Evolutionary conservation across 2,113 vertebrate species (phyloP).

Genomic region (Plecturocebus donacophilus): DNA sequence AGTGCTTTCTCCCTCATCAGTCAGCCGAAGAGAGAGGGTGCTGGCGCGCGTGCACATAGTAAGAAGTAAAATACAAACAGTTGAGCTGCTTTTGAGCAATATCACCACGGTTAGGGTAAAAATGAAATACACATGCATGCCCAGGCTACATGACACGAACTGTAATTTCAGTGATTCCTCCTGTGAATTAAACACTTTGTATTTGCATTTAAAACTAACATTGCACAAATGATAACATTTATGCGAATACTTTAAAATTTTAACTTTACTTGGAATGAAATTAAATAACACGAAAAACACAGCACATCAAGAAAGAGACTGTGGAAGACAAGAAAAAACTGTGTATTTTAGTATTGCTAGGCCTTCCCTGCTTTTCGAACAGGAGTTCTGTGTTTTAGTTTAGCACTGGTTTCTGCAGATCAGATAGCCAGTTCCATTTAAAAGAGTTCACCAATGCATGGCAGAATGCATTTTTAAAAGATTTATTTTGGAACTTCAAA

Average conservation of each 20-base stretch:
- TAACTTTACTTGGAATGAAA: no score
- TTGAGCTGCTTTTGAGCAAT: no score
- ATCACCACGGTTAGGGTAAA: neutral
- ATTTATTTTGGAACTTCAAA: neutral
- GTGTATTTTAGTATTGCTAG: accelerated
- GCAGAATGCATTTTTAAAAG: neutral
- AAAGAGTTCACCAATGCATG: neutral
- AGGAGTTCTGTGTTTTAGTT: accelerated
- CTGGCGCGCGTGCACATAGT: neutral
- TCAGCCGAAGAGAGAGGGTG: accelerated
- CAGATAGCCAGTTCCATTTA: neutral
- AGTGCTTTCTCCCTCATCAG: neutral
- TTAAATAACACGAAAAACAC: neutral
- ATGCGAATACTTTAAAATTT: neutral
- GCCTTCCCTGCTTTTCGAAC: neutral
- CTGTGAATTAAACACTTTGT: neutral
- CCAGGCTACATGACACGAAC: neutral
- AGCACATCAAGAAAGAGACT: neutral
- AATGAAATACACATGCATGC: accelerated
- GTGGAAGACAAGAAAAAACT: neutral
- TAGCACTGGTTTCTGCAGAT: accelerated
- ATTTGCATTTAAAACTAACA: neutral
- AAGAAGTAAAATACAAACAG: accelerated
- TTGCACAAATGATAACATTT: neutral
- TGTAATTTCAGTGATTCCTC: neutral